phyloP scores from a whole-genome alignment of 1,140 invertebrate genomes.

The Macrostomum lignano region DNA sequence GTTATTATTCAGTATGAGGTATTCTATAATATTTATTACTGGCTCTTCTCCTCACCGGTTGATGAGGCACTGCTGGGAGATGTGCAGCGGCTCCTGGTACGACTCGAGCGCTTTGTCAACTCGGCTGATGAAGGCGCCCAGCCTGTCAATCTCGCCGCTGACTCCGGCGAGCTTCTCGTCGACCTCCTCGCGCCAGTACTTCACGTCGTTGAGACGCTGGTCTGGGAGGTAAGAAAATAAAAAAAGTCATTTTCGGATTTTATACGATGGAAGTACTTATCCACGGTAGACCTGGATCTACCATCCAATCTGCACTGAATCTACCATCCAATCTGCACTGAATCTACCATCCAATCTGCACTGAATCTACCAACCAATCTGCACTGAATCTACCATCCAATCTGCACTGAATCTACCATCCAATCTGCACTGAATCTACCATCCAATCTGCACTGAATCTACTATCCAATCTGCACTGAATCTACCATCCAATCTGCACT shows the following conservation, averaged over 20 bases:
- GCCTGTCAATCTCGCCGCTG: constrained; percentile 40
- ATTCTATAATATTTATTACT: constrained; percentile 7
- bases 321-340: too few relatives aligned
- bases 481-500: too few relatives aligned
- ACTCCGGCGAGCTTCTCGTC: constrained; percentile 42
- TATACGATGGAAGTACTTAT: too few relatives aligned
- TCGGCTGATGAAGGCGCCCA: constrained; percentile 38
- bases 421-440: too few relatives aligned
- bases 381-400: too few relatives aligned
- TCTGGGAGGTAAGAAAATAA: constrained; percentile 19
- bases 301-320: too few relatives aligned
- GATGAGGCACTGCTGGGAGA: constrained; percentile 20
- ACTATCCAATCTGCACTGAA: too few relatives aligned
- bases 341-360: not conserved
- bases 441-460: too few relatives aligned
- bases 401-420: too few relatives aligned
- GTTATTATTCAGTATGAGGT: constrained; percentile 1
- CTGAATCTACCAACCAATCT: too few relatives aligned
- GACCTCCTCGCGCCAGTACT: constrained; percentile 48
- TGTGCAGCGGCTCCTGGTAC: constrained; percentile 31
- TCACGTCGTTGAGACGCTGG: constrained; percentile 48
- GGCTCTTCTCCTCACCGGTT: too few relatives aligned
- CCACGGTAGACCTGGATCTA: not conserved
- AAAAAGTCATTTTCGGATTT: too few relatives aligned
- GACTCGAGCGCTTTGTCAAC: constrained; percentile 38